Percentiles rank a stretch among this genome's conserved stretches.
These are phyloP conservation scores for Epirrhoe tristata DNA, from an alignment of 2,888 invertebrate genomes.

Conservation along the genomic window DNA sequence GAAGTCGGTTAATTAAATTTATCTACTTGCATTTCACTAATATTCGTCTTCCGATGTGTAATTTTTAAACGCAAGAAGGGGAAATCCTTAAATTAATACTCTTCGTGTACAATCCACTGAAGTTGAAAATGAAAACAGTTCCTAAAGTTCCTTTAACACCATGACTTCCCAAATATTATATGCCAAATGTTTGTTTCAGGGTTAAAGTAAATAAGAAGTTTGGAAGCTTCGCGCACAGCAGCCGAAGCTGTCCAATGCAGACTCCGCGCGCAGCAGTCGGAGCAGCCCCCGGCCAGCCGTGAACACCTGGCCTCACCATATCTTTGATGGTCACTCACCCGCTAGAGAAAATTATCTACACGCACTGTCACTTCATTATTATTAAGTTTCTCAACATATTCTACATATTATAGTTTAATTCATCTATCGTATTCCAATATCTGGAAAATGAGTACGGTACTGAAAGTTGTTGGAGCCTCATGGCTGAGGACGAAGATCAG, in stretches of 20 bases:
- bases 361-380: slow-evolving; percentile 85
- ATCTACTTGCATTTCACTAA: too few relatives aligned
- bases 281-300: slow-evolving; percentile 62
- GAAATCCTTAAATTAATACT: too few relatives aligned
- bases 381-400: slow-evolving; percentile 83
- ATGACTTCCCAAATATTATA: slow-evolving; percentile 1
- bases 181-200: slow-evolving; percentile 71
- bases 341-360: slow-evolving; percentile 77
- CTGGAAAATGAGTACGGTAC: slow-evolving; percentile 83
- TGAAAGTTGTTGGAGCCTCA: slow-evolving; percentile 92
- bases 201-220: slow-evolving; percentile 63
- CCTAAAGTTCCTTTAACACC: too few relatives aligned
- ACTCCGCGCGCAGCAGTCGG: slow-evolving; percentile 60
- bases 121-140: too few relatives aligned
- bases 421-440: slow-evolving; percentile 45
- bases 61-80: too few relatives aligned
- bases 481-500: slow-evolving; percentile 91
- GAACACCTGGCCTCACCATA: slow-evolving; percentile 56
- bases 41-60: too few relatives aligned
- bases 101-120: too few relatives aligned
- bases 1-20: too few relatives aligned
- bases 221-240: slow-evolving; percentile 60
- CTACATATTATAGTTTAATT: slow-evolving; percentile 77
- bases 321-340: slow-evolving; percentile 78
- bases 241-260: slow-evolving; percentile 67